Evolutionary conservation across 30 jellyfish, hydroid and myxozoan genomes (phyloP).

Genomic region (Turritopsis dohrnii): DNA sequence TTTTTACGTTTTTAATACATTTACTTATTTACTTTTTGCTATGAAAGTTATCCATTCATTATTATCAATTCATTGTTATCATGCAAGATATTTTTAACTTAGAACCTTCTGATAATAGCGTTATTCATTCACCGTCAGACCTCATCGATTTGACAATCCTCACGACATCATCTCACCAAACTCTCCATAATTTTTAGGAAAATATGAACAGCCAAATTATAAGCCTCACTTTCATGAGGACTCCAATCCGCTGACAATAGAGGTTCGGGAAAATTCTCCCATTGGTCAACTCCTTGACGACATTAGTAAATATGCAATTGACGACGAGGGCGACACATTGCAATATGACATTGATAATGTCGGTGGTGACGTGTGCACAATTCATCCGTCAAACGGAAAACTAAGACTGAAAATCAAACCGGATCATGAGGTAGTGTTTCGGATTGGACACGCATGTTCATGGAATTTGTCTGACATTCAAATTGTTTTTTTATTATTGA

Average conservation of each 20-base stretch:
- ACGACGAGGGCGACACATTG: slow-evolving; percentile 30
- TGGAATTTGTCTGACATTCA: not conserved
- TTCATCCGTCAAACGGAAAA: slow-evolving; percentile 6
- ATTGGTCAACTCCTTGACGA: slow-evolving; percentile 1
- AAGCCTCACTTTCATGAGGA: slow-evolving; percentile 10
- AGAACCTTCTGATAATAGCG: too few relatives aligned
- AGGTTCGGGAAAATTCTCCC: slow-evolving; percentile 17
- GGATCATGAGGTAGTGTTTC: slow-evolving; percentile 17
- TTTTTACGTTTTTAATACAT: too few relatives aligned
- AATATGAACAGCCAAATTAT: not conserved
- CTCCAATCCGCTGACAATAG: not conserved
- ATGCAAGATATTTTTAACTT: too few relatives aligned
- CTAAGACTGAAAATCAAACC: slow-evolving; percentile 21
- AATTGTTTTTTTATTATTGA: not conserved
- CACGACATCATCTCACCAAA: too few relatives aligned
- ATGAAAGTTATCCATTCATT: too few relatives aligned
- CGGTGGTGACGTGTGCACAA: slow-evolving; percentile 29
- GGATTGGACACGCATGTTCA: not conserved
- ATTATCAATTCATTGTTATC: too few relatives aligned
- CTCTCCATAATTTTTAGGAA: not conserved
- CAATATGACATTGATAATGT: slow-evolving; percentile 8
- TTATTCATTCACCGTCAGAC: too few relatives aligned
- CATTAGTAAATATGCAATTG: slow-evolving; percentile 20
- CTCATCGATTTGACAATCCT: too few relatives aligned
- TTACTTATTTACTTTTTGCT: too few relatives aligned